Evolutionary conservation across 1,140 invertebrate genomes (phyloP).

Genomic region (Andrena cerasifolii): DNA sequence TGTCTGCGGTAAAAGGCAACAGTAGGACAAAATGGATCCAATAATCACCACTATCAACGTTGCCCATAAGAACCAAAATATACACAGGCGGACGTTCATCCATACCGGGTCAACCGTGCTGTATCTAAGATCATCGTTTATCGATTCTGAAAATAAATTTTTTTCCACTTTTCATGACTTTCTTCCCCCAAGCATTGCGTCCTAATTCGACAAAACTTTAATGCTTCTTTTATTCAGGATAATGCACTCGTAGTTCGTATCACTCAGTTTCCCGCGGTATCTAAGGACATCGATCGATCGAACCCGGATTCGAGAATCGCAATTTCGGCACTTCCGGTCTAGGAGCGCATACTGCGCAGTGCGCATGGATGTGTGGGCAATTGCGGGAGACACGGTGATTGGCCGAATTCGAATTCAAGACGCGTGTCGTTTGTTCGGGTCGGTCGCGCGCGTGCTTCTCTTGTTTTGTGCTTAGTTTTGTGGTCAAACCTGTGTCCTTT

Average conservation of each 20-base stretch:
- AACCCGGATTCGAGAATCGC: neutral
- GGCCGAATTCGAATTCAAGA: conserved; percentile 5
- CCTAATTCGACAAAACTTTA: too few species aligned
- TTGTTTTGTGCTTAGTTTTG: neutral
- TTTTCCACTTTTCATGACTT: neutral
- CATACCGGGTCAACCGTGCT: conserved; percentile 62
- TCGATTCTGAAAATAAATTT: conserved; percentile 55
- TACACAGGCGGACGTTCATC: conserved; percentile 70
- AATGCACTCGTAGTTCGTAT: too few species aligned
- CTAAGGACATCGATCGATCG: neutral
- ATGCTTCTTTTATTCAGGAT: neutral
- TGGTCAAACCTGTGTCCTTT: conserved; percentile 23
- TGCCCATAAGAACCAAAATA: conserved; percentile 74
- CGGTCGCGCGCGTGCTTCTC: neutral
- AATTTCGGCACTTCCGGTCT: neutral
- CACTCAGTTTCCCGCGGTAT: too few species aligned
- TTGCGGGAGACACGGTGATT: neutral
- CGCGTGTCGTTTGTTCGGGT: neutral
- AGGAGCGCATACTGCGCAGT: neutral
- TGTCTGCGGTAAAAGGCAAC: conserved; percentile 49
- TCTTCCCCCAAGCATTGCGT: neutral
- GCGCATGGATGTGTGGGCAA: conserved; percentile 9
- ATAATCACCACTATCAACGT: conserved; percentile 62
- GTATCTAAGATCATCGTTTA: conserved; percentile 60
- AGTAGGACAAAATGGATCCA: conserved; percentile 64